phyloP scores from a whole-genome alignment of 1,140 invertebrate genomes.

The Popillia japonica region DNA sequence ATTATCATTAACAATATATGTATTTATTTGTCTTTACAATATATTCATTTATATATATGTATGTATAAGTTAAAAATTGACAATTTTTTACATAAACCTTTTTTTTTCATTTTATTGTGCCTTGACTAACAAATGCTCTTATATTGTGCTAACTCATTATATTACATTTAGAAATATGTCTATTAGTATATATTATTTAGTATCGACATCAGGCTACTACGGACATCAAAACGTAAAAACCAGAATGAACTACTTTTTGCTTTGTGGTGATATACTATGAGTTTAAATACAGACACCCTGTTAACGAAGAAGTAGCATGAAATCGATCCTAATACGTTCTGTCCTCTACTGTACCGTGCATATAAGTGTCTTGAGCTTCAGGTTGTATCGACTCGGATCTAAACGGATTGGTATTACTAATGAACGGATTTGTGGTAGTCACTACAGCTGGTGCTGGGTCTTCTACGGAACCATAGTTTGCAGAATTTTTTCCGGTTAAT shows the following conservation, averaged over 20 bases:
- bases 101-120: constrained; percentile 37
- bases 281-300: constrained; percentile 37
- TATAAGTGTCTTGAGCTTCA: constrained; percentile 64
- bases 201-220: not conserved
- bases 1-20: constrained; percentile 18
- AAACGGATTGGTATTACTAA: constrained; percentile 60
- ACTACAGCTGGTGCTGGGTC: constrained; percentile 52
- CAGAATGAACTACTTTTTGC: not conserved
- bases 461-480: constrained; percentile 58
- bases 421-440: constrained; percentile 68
- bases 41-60: constrained; percentile 1
- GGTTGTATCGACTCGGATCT: constrained; percentile 68
- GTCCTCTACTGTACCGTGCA: constrained; percentile 66
- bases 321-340: constrained; percentile 63
- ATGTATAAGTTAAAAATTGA: constrained; percentile 28
- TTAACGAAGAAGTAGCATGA: constrained; percentile 22
- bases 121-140: constrained; percentile 44
- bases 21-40: constrained; percentile 13
- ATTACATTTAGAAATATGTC: not conserved
- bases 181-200: not conserved
- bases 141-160: constrained; percentile 13
- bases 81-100: constrained; percentile 6
- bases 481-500: constrained; percentile 46
- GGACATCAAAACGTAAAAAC: not conserved
- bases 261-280: constrained; percentile 23